Percentiles rank a stretch among this genome's conserved stretches.
These are phyloP conservation scores for Euclidia mi DNA, from an alignment of 2,888 invertebrate species.

Conservation along the genomic window DNA sequence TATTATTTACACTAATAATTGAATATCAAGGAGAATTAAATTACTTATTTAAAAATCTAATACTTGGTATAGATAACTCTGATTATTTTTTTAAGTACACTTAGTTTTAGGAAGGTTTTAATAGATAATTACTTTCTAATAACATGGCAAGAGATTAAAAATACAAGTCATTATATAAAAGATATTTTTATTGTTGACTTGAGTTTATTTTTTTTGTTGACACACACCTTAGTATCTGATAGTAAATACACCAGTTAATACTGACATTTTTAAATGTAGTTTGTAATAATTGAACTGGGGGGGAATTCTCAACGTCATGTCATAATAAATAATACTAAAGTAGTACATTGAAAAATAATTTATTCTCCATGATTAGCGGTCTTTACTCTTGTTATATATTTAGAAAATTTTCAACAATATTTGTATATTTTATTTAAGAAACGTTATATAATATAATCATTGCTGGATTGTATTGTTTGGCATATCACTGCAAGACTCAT, in stretches of 20 bases:
- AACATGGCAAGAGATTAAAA: background rate
- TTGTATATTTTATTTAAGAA: conserved; percentile 88
- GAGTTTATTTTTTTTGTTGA: background rate
- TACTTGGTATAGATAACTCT: too few relatives aligned
- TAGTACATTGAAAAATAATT: conserved; percentile 88
- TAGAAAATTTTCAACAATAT: conserved; percentile 89
- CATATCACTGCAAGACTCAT: conserved; percentile 88
- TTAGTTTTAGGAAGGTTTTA: background rate
- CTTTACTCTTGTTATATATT: conserved; percentile 86
- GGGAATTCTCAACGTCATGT: background rate
- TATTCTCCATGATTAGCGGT: conserved; percentile 87
- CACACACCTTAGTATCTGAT: background rate
- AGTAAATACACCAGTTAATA: too few relatives aligned
- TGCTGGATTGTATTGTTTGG: conserved; percentile 87
- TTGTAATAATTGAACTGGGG: conserved; percentile 1
- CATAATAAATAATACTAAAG: conserved; percentile 71
- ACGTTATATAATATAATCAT: conserved; percentile 85
- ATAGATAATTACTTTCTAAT: too few relatives aligned
- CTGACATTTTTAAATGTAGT: too few relatives aligned
- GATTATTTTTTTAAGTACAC: background rate
- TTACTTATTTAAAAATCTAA: background rate
- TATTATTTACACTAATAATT: background rate
- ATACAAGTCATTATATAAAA: background rate
- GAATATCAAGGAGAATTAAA: conserved; percentile 4
- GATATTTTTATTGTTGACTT: background rate